phyloP scores from a whole-genome alignment of 1,140 invertebrate species.

The Drosophila sturtevanti region DNA sequence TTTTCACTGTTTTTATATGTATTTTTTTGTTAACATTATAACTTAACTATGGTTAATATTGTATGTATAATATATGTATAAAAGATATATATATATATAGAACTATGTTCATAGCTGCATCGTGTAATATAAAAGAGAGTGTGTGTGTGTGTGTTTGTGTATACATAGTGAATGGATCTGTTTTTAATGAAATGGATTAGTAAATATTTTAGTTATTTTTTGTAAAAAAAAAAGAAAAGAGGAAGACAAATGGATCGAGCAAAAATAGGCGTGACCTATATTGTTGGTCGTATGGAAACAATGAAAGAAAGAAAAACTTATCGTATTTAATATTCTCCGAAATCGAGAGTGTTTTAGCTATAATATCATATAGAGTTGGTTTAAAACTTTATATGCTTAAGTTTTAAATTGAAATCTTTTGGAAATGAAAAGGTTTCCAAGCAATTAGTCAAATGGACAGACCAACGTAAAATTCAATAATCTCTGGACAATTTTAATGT shows the following conservation, averaged over 20 bases:
- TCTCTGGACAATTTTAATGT: conserved; percentile 33
- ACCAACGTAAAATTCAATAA: not conserved
- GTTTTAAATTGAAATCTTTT: conserved; percentile 24
- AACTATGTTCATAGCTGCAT: not conserved
- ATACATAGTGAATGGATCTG: not conserved
- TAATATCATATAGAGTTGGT: not conserved
- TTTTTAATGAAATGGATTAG: not conserved
- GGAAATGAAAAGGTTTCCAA: conserved; percentile 16
- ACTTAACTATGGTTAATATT: conserved; percentile 2
- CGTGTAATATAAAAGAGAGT: not conserved
- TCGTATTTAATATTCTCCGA: not conserved
- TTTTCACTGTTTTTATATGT: not conserved
- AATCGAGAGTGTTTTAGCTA: not conserved
- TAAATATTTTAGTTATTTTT: not conserved
- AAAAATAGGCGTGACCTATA: not conserved
- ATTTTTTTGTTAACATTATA: conserved; percentile 1
- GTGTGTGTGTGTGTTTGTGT: not conserved
- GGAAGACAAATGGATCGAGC: too few relatives aligned
- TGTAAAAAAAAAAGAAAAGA: not conserved
- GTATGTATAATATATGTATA: not conserved
- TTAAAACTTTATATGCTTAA: too few relatives aligned
- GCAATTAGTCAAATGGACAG: conserved; percentile 4
- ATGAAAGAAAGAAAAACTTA: not conserved
- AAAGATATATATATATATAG: not conserved
- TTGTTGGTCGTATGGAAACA: too few relatives aligned